Base-by-base conservation (phyloP, 2,888 invertebrate species). In the Nipponacmea schrenckii region DNA sequence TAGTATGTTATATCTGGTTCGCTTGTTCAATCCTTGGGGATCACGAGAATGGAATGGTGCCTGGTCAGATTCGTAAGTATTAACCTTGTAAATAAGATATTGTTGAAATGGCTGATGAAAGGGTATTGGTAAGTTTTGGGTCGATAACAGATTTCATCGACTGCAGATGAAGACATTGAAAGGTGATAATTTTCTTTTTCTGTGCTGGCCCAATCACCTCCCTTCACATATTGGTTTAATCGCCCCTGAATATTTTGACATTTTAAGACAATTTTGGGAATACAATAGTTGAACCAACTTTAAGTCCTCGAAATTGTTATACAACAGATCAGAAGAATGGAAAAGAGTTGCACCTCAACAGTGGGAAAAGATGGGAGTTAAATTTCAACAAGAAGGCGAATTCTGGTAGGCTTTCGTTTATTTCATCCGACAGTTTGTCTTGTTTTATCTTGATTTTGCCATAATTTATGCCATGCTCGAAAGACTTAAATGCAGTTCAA, bases 1-100 rank as follows among this genome's bases (percentile, higher is more conserved):
- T 2, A 66, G 72, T 8, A 90, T 89, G 72, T 84, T 91, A 31
- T 84, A 88, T 67, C 90, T 92, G 89, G 83, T 92, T 14, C 86
- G 92, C n/a, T 84, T 92, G 67, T 88, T 91, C 74, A 91, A 92
- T 84, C 91, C 92, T 5, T 91, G 91, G 91, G 91, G 91, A 50
- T 88, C 89, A 50, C 90, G 89, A 79, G 91, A 91, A 80, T 91
- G 91, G 91, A 91, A 86, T 50, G 91, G 91, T 1, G 86, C 91
- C 14, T 91, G 91, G 89, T 90, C 90, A 67, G 91, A 91, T 80
- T 89, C 89, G 89, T 91, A 87, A 78, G 85, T 77, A n/a, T 20
- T n/a, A 24, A 27, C 2, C 24, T 8, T 45, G 27, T 24, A 26
- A n/a, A n/a, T 26, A 3, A 39, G 20, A 56, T 17, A 56, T 17